phyloP scores from a whole-genome alignment of 1,140 invertebrate genomes.

The Bombus balteatus region DNA sequence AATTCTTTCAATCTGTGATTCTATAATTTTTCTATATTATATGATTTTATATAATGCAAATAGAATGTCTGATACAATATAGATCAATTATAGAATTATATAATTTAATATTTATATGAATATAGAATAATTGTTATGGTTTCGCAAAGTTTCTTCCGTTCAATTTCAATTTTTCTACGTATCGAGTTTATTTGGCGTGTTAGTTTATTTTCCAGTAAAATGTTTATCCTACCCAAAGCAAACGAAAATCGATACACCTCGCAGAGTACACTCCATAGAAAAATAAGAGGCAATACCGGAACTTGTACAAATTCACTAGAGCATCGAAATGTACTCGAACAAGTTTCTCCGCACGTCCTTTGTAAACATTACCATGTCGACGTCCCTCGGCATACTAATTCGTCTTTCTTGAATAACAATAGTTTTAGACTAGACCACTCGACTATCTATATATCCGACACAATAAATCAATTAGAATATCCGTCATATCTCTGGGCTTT shows the following conservation, averaged over 20 bases:
- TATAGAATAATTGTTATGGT: background rate
- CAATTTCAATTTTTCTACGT: background rate
- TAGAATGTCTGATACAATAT: too few species aligned
- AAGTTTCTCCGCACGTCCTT: constrained; percentile 8
- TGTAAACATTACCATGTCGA: constrained; percentile 14
- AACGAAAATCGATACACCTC: background rate
- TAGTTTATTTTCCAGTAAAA: background rate
- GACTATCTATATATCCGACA: background rate
- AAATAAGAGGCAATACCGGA: background rate
- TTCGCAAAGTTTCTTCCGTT: background rate
- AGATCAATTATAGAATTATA: too few species aligned
- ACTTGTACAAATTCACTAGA: background rate
- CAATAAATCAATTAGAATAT: background rate
- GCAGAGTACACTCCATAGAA: background rate
- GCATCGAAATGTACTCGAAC: constrained; percentile 13
- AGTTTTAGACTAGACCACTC: background rate
- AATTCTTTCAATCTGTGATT: background rate
- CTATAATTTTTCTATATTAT: background rate
- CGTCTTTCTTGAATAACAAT: constrained; percentile 13
- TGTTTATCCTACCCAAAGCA: background rate
- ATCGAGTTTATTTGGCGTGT: background rate
- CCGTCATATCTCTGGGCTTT: background rate
- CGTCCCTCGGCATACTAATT: constrained; percentile 1
- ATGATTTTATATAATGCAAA: too few species aligned
- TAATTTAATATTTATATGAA: too few species aligned